Conservation (phyloP, 2,113 vertebrate genomes). For the Crotalus helleri region DNA sequence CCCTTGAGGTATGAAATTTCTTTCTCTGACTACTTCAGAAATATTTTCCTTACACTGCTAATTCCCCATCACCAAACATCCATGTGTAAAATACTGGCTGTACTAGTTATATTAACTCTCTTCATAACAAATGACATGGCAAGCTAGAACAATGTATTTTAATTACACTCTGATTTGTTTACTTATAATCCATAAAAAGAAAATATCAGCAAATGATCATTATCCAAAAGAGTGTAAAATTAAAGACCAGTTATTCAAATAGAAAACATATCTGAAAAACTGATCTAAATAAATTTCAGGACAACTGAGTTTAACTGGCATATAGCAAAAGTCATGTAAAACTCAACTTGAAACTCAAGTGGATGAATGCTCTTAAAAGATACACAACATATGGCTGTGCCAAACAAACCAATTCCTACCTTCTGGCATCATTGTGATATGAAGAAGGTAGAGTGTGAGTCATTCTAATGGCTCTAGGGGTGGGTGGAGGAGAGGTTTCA, state of each 20-base stretch:
- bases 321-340: background rate
- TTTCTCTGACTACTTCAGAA: background rate
- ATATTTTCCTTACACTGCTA: background rate
- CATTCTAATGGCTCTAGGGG: slow-evolving; percentile 92
- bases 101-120: background rate
- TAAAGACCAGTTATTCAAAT: background rate
- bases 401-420: slow-evolving; percentile 62
- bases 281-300: background rate
- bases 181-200: background rate
- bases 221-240: background rate
- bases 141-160: background rate
- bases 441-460: slow-evolving; percentile 95
- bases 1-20: background rate
- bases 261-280: background rate
- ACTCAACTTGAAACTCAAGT: background rate
- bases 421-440: slow-evolving; percentile 91
- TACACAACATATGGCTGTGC: accelerated
- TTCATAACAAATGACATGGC: background rate
- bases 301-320: background rate
- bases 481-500: slow-evolving; percentile 95
- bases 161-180: background rate
- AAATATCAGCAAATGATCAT: background rate
- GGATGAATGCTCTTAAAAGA: background rate
- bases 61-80: background rate
- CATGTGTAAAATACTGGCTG: background rate